These are phyloP conservation scores for Danio choprae DNA, from an alignment of 2,797 vertebrate genomes.

Conservation along the genomic window DNA sequence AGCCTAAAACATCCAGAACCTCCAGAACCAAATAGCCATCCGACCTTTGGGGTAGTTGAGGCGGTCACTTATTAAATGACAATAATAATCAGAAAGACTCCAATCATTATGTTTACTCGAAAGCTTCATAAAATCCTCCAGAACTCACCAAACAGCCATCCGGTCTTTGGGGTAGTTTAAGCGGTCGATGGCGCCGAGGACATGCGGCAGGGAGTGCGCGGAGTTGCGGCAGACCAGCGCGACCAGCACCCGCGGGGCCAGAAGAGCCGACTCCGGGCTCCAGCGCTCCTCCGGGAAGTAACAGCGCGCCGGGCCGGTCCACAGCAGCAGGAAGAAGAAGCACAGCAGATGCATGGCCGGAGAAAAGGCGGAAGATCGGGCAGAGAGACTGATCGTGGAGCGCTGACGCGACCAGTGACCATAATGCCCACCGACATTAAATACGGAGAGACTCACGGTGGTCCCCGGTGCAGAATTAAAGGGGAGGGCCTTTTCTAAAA, in stretches of 20 bases:
- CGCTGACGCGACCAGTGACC: slow-evolving; percentile 15
- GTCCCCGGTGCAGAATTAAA: slow-evolving; percentile 32
- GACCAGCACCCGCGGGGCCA: slow-evolving; percentile 74
- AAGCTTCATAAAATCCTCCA: too few species aligned
- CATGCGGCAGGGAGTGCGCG: slow-evolving; percentile 75
- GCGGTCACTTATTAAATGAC: too few species aligned
- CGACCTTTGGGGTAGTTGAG: too few species aligned
- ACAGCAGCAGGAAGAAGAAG: slow-evolving; percentile 66
- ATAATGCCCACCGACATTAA: slow-evolving; percentile 38
- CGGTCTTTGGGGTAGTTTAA: slow-evolving; percentile 78
- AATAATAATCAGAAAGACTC: too few species aligned
- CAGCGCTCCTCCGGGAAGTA: slow-evolving; percentile 81
- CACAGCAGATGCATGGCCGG: slow-evolving; percentile 74
- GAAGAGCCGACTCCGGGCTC: slow-evolving; percentile 76
- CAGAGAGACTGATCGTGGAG: slow-evolving; percentile 7
- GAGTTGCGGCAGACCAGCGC: slow-evolving; percentile 80
- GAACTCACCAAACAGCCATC: slow-evolving; percentile 77
- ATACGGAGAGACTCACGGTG: slow-evolving; percentile 19
- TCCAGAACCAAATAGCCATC: too few species aligned
- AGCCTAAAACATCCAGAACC: too few species aligned
- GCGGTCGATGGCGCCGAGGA: slow-evolving; percentile 77
- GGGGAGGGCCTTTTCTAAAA: slow-evolving; percentile 35
- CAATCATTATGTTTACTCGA: too few species aligned
- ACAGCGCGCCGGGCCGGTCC: slow-evolving; percentile 65
- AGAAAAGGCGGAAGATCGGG: slow-evolving; percentile 2